phyloP scores from a whole-genome alignment of 2,888 invertebrate species.

The Aporophyla lueneburgensis region DNA sequence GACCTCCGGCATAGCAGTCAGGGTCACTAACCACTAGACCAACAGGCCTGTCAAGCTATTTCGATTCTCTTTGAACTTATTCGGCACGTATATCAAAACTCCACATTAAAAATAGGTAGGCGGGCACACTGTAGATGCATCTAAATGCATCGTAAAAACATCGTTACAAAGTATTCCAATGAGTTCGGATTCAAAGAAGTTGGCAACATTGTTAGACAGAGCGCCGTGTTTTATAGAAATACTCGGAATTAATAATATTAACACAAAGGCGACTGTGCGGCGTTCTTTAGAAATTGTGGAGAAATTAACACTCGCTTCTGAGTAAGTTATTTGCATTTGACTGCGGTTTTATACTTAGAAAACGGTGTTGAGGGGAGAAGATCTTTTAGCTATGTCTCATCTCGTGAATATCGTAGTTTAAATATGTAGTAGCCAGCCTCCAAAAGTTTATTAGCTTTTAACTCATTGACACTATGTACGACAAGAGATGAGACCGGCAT shows the following conservation, averaged over 20 bases:
- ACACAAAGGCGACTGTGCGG: slow-evolving; percentile 47
- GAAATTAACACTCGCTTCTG: slow-evolving; percentile 54
- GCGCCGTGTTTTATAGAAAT: slow-evolving; percentile 58
- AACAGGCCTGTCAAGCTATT: too few species aligned
- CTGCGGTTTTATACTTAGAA: slow-evolving; percentile 32
- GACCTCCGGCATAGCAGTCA: too few species aligned
- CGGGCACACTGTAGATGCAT: slow-evolving; percentile 20
- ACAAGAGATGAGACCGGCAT: background rate
- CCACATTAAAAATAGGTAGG: too few species aligned
- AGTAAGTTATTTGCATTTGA: slow-evolving; percentile 42
- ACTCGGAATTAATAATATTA: slow-evolving; percentile 61
- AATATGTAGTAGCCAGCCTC: background rate
- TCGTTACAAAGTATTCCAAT: slow-evolving; percentile 48
- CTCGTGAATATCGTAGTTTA: background rate
- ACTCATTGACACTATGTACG: background rate
- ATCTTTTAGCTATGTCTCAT: background rate
- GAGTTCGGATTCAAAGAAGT: slow-evolving; percentile 52
- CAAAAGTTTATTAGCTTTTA: background rate
- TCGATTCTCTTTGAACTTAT: background rate
- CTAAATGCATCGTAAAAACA: slow-evolving; percentile 57
- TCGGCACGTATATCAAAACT: background rate
- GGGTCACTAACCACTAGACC: too few species aligned
- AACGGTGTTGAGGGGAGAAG: background rate
- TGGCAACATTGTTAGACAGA: slow-evolving; percentile 46
- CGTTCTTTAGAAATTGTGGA: slow-evolving; percentile 56